Evolutionary conservation across 2,113 vertebrate species (phyloP).

Genomic region (Zapus hudsonius): DNA sequence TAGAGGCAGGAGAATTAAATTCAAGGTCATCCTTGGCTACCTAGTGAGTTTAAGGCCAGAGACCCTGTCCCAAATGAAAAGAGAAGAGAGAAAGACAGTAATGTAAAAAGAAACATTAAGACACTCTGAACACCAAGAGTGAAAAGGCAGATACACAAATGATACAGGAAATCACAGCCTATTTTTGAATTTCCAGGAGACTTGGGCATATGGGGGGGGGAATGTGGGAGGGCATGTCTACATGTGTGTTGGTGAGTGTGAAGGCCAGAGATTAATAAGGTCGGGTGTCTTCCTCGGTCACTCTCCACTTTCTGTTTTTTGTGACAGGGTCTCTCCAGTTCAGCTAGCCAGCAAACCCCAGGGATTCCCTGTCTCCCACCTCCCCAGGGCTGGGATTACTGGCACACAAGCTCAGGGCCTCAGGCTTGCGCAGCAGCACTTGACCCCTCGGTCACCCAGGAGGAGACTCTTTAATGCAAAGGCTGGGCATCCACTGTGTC

Average conservation of each 20-base stretch:
- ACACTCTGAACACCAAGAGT: background rate
- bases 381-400: background rate
- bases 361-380: background rate
- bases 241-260: background rate
- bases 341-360: no score
- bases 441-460: background rate
- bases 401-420: background rate
- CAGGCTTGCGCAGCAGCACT: background rate
- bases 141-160: background rate
- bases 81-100: no score
- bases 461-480: conserved; percentile 7
- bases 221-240: background rate
- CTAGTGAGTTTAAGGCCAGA: no score
- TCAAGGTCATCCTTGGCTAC: no score
- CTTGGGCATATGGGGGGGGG: background rate
- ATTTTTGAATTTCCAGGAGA: no score
- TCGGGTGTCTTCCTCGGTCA: background rate
- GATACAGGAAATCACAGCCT: no score
- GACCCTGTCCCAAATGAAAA: no score
- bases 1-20: no score
- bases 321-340: background rate
- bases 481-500: background rate
- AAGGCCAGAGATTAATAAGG: background rate
- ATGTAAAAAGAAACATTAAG: background rate
- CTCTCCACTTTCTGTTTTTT: background rate